Evolutionary conservation across 2,797 vertebrate genomes (phyloP).

Genomic region (Acanthurus lineatus): DNA sequence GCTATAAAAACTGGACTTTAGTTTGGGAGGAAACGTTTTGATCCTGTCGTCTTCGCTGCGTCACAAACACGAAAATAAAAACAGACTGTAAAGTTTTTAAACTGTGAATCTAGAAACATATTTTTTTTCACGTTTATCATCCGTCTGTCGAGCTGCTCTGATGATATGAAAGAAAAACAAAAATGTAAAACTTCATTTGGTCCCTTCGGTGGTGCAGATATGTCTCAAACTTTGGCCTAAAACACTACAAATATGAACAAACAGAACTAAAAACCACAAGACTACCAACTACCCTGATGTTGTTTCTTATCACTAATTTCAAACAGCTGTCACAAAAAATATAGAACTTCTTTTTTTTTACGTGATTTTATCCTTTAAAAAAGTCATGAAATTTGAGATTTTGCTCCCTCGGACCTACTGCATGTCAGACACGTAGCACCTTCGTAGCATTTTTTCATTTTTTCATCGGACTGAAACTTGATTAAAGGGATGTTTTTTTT

Average conservation of each 20-base stretch:
- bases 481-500: conserved; percentile 71
- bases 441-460: neutral
- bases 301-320: conserved; percentile 15
- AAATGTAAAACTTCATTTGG: conserved; percentile 66
- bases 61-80: too few species aligned
- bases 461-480: conserved; percentile 22
- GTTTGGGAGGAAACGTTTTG: neutral
- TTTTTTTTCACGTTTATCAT: neutral
- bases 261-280: conserved; percentile 41
- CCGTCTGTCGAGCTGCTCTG: conserved; percentile 46
- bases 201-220: conserved; percentile 58
- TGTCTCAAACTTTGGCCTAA: conserved; percentile 59
- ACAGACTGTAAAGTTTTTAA: too few species aligned
- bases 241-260: conserved; percentile 39
- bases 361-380: conserved; percentile 29
- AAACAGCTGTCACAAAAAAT: conserved; percentile 37
- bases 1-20: conserved; percentile 12
- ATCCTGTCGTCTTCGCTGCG: too few species aligned
- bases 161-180: conserved; percentile 48
- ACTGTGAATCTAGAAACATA: too few species aligned
- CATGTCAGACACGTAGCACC: conserved; percentile 62
- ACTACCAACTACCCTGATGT: conserved; percentile 41
- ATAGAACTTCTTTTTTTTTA: neutral
- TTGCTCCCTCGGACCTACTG: conserved; percentile 40
- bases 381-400: conserved; percentile 34